A percentile compares a stretch with the other conserved stretches of the same genome.
Conservation (phyloP, 1,140 invertebrate genomes). For the Cydia amplana region DNA sequence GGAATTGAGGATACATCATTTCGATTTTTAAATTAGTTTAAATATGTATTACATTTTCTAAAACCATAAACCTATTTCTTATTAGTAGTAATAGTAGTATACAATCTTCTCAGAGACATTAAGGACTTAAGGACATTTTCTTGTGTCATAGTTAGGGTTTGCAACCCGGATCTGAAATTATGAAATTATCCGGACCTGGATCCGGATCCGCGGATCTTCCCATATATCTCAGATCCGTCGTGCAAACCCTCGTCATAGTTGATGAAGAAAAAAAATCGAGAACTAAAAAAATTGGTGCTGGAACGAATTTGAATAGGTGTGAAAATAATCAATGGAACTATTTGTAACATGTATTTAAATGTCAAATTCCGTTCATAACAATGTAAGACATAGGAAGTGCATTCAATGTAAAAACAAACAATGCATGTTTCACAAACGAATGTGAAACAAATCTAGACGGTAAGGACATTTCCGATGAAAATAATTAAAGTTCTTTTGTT, state of each 20-base stretch:
- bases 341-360: not conserved
- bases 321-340: not conserved
- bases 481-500: conserved; percentile 27
- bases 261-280: too few relatives aligned
- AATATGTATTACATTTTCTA: not conserved
- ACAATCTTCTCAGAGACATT: too few relatives aligned
- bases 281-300: too few relatives aligned
- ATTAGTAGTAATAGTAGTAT: too few relatives aligned
- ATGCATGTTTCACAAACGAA: conserved; percentile 8
- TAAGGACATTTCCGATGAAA: conserved; percentile 29
- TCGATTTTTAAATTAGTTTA: not conserved
- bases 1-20: not conserved
- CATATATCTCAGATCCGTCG: too few relatives aligned
- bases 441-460: conserved; percentile 13
- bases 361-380: not conserved
- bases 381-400: conserved; percentile 13
- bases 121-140: too few relatives aligned
- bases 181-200: too few relatives aligned
- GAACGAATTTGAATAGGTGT: not conserved
- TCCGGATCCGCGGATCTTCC: too few relatives aligned
- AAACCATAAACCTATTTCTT: too few relatives aligned
- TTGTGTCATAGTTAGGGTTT: too few relatives aligned
- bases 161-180: too few relatives aligned
- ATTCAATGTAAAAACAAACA: conserved; percentile 26
- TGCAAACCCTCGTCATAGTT: too few relatives aligned